These are phyloP conservation scores for Parazoanthus darwini DNA, from an alignment of 92 coral and sea anemone genomes.

Conservation along the genomic window DNA sequence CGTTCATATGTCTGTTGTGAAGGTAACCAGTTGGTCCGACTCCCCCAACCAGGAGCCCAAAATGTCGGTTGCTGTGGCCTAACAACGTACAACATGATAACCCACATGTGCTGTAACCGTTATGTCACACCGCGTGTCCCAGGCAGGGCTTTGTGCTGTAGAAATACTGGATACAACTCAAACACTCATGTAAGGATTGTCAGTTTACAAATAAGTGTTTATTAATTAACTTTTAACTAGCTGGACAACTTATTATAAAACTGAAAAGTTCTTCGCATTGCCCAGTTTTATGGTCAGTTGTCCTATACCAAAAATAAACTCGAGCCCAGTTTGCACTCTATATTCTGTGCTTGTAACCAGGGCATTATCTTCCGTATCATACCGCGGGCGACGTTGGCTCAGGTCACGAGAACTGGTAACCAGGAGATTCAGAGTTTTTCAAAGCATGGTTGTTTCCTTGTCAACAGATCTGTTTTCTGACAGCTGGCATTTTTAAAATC, in stretches of 20 bases:
- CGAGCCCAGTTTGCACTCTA: too few species aligned
- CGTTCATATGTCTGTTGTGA: not conserved
- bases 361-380: too few species aligned
- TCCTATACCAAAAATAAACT: too few species aligned
- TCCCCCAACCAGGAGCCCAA: conserved; percentile 13
- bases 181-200: conserved; percentile 25
- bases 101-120: conserved; percentile 27
- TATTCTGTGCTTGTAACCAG: too few species aligned
- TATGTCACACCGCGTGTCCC: not conserved
- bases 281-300: too few species aligned
- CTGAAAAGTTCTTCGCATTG: too few species aligned
- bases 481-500: too few species aligned
- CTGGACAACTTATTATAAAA: not conserved
- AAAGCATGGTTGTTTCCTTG: too few species aligned
- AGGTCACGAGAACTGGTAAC: too few species aligned
- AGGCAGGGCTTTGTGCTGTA: conserved; percentile 3
- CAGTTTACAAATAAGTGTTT: not conserved
- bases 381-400: too few species aligned
- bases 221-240: not conserved
- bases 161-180: conserved; percentile 23
- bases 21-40: conserved; percentile 10
- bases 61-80: conserved; percentile 37
- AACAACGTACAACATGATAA: conserved; percentile 1
- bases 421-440: too few species aligned
- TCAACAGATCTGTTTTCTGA: too few species aligned